Base-by-base conservation (phyloP, 2,888 invertebrate species). In the Caenorhabditis japonica region DNA sequence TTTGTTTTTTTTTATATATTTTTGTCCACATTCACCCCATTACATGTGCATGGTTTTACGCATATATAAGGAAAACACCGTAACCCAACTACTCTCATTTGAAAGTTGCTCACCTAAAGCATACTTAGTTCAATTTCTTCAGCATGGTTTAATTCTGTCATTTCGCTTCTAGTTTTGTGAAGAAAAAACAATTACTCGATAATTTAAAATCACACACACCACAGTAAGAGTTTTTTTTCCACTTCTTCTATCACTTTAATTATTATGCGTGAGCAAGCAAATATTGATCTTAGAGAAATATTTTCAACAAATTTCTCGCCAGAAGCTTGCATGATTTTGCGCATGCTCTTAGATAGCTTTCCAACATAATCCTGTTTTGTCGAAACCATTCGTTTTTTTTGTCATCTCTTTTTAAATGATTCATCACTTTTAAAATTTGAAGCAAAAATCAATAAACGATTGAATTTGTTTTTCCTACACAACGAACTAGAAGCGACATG, bases 151-250 rank as follows among this genome's bases (percentile, higher is more conserved):
- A 46, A 59, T 69, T 61, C 70, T 70, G 55, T 72, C 72, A 64
- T 72, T 72, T 72, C 72, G 72, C 72, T 72, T 72, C 72, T 72
- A 72, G 72, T 72, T 69, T 64, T 70, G 55, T 61, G 44, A 55
- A 15, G 36, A 52, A 23, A 39, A 13, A n/a, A n/a, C n/a, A n/a
- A n/a, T n/a, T n/a, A n/a, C n/a, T n/a, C n/a, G n/a, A n/a, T n/a
- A 30, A 66, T 34, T 43, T 46, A 27, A 25, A 33, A 49, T 17
- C 25, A 25, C 23, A 49, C 27, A 59, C 39, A 30, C 13, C 51
- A 46, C 19, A 33, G 13, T 12, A 36, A n/a, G n/a, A n/a, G n/a
- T 33, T 15, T 27, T 23, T 2, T 41, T 7, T 25, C n/a, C 21
- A 38, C 2, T 17, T 19, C 41, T 41, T 12, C 19, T 39, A 5